Percentiles rank a stretch among this genome's conserved stretches.
Evolutionary conservation across 2,113 vertebrate genomes (phyloP).

Genomic region (Channa maculata): DNA sequence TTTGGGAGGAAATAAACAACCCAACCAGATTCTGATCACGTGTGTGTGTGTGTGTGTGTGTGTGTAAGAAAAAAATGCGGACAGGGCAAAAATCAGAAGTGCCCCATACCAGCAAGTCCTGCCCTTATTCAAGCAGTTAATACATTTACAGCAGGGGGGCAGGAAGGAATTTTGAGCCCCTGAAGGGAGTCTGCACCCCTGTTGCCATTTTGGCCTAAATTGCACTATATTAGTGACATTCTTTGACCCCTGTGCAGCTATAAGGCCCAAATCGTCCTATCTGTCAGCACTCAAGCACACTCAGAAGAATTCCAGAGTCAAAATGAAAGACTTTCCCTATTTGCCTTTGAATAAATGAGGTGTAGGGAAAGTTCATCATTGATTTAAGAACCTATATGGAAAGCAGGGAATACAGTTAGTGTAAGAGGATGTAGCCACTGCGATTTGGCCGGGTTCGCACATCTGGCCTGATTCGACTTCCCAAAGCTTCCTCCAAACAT

Average conservation of each 20-base stretch:
- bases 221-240: conserved; percentile 10
- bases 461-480: conserved; percentile 61
- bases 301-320: neutral
- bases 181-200: neutral
- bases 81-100: conserved; percentile 30
- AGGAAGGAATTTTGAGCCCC: conserved; percentile 40
- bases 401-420: conserved; percentile 20
- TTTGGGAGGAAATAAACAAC: conserved; percentile 58
- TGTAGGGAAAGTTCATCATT: no score
- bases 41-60: conserved; percentile 4
- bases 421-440: conserved; percentile 26
- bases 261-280: neutral
- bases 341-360: no score
- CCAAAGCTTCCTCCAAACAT: conserved; percentile 56
- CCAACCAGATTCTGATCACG: conserved; percentile 28
- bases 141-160: conserved; percentile 39
- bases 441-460: conserved; percentile 25
- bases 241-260: neutral
- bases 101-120: conserved; percentile 4
- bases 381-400: neutral
- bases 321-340: neutral
- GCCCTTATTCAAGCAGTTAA: conserved; percentile 36
- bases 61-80: neutral
- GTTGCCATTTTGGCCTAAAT: neutral
- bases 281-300: neutral